Evolutionary conservation across 2,797 vertebrate genomes (phyloP), one percentile per base, ranked within the genome.

Genomic region (Macropus fuliginosus): DNA sequence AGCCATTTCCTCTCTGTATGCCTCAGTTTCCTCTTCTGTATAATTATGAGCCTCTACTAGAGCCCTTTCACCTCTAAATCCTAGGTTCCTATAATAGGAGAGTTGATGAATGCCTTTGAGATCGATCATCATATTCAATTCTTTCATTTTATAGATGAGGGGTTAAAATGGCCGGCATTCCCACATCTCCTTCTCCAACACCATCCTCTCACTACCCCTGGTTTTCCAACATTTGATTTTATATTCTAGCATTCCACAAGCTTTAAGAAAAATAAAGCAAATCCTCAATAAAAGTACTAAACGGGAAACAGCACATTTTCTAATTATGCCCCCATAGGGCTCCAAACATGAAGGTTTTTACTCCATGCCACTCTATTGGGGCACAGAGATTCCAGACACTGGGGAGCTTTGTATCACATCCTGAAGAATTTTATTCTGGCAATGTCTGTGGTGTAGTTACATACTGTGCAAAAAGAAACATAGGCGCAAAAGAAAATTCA

Each of bases 381-480:
- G 34, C 5, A 55, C 21, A 4, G n/a, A 74, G 3, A 14, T 31
- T 40, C 50, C 92, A 16, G 9, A 1, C 0, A 16, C 54, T 1
- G 3, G 0, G 59, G 34, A 27, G 34, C 1, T n/a, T 5, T 0
- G 46, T 31, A 18, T 0, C 1, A 2, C 1, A 40, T 14, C n/a
- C 57, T 55, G 5, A 0, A 29, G 90, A 27, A 5, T 52, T 34
- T 28, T 46, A 46, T 34, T 27, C 31, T 16, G 8, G 1, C 50
- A 40, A 28, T 56, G 91, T 40, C 16, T 55, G 55, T 29, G 4
- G 0, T 16, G 54, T 4, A 55, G 13, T 21, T 13, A 40, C 46
- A 93, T 24, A 0, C 12, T 0, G 55, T 0, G 5, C 5, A 24
- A 12, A 34, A 1, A 24, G 74, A 54, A 0, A 34, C 0, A 0